A percentile compares a stretch with the other conserved stretches of the same genome.
phyloP scores from a whole-genome alignment of 2,888 invertebrate genomes.

The Chrysolina americana region DNA sequence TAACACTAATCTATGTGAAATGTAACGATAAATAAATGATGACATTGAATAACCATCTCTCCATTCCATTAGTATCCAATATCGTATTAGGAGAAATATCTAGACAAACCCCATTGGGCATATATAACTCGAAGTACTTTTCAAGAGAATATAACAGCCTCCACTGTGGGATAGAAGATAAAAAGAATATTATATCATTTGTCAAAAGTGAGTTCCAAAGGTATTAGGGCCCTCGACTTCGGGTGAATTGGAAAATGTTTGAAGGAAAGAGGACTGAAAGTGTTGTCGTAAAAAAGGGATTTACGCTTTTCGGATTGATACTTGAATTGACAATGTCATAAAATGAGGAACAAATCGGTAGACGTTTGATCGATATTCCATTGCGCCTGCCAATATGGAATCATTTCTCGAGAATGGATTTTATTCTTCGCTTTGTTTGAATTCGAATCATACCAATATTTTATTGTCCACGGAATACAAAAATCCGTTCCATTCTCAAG shows the following conservation, averaged over 20 bases:
- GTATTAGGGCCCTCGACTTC: constrained; percentile 40
- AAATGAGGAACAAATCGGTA: constrained; percentile 34
- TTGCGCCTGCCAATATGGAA: neutral
- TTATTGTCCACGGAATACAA: neutral
- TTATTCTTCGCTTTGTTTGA: neutral
- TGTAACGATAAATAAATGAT: neutral
- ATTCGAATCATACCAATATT: neutral
- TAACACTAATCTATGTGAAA: neutral
- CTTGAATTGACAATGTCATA: constrained; percentile 36
- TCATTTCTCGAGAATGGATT: neutral
- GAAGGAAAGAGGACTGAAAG: constrained; percentile 44
- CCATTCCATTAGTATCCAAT: too few species aligned
- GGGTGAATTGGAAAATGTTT: constrained; percentile 48
- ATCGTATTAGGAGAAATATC: too few species aligned
- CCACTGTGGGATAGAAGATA: constrained; percentile 36
- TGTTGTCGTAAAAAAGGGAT: constrained; percentile 46
- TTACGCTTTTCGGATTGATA: constrained; percentile 40
- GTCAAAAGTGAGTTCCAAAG: constrained; percentile 42
- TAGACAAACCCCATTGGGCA: too few species aligned
- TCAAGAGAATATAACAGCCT: constrained; percentile 19
- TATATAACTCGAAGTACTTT: neutral
- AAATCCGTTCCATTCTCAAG: too few species aligned
- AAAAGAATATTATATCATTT: constrained; percentile 44
- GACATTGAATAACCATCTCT: too few species aligned
- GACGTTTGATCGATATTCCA: constrained; percentile 21